Conservation (phyloP, 2,888 invertebrate species). For the Sceliomorpha sp. region DNA sequence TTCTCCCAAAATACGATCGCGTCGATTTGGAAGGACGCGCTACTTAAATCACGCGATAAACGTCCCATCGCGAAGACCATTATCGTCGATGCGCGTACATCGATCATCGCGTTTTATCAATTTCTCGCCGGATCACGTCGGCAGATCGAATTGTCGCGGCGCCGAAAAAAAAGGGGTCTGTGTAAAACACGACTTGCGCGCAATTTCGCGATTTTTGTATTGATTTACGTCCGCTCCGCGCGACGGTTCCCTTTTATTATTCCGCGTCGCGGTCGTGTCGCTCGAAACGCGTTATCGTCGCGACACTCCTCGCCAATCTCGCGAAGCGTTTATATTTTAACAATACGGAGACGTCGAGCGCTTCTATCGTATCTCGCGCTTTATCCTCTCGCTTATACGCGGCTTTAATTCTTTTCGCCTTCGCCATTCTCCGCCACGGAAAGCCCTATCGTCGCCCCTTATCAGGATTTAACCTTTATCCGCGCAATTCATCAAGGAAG, state of each 20-base stretch:
- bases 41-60: slow-evolving; percentile 11
- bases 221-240: slow-evolving; percentile 32
- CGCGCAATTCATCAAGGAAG: slow-evolving; percentile 35
- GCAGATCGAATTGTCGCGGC: too few relatives aligned
- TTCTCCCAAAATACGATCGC: slow-evolving; percentile 23
- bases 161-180: too few relatives aligned
- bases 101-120: too few relatives aligned
- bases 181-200: too few relatives aligned
- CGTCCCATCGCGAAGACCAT: too few relatives aligned
- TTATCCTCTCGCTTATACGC: too few relatives aligned
- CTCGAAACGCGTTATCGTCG: slow-evolving; percentile 65
- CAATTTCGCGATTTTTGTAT: too few relatives aligned
- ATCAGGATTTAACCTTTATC: slow-evolving; percentile 54
- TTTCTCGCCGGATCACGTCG: too few relatives aligned
- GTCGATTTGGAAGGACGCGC: slow-evolving; percentile 28
- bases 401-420: slow-evolving; percentile 51
- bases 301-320: slow-evolving; percentile 53
- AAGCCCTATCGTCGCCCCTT: slow-evolving; percentile 42
- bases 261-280: slow-evolving; percentile 54
- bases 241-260: too few relatives aligned
- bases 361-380: slow-evolving; percentile 39
- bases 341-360: slow-evolving; percentile 45
- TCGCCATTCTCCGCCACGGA: too few relatives aligned
- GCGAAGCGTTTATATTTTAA: slow-evolving; percentile 59
- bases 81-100: too few relatives aligned